Conservation (phyloP, 2,888 invertebrate species). For the Hesperia comma region DNA sequence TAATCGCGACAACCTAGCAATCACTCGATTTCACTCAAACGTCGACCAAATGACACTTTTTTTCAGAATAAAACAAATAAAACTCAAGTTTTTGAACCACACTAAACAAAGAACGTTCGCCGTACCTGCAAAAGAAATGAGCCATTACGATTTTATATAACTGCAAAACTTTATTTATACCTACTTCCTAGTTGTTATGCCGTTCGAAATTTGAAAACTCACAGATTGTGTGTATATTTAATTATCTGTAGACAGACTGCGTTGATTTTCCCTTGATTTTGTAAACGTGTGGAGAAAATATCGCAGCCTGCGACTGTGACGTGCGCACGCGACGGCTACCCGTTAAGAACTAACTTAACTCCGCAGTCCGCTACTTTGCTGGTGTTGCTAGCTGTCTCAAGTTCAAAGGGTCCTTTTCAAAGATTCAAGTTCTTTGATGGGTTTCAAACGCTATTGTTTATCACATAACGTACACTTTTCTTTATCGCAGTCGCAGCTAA, state of each 20-base stretch:
- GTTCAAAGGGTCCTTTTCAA: slow-evolving; percentile 7
- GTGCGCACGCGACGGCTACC: slow-evolving; percentile 52
- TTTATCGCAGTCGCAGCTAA: slow-evolving; percentile 35
- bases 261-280: slow-evolving; percentile 12
- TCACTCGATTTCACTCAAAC: slow-evolving; percentile 61
- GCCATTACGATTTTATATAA: slow-evolving; percentile 68
- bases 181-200: slow-evolving; percentile 61
- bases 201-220: slow-evolving; percentile 13
- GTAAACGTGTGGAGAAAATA: slow-evolving; percentile 17
- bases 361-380: neutral
- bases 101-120: slow-evolving; percentile 49
- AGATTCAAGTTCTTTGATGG: neutral
- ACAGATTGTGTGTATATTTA: slow-evolving; percentile 13
- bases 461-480: neutral
- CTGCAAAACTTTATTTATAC: slow-evolving; percentile 49
- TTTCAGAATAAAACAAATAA: slow-evolving; percentile 49
- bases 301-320: slow-evolving; percentile 35
- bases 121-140: slow-evolving; percentile 64
- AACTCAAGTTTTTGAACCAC: slow-evolving; percentile 56
- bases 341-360: slow-evolving; percentile 54
- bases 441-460: slow-evolving; percentile 24
- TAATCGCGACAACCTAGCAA: slow-evolving; percentile 30
- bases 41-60: slow-evolving; percentile 54
- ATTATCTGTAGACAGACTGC: neutral
- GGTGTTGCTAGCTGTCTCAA: slow-evolving; percentile 3